phyloP scores from a whole-genome alignment of 2,888 invertebrate species.

The Agapostemon virescens region DNA sequence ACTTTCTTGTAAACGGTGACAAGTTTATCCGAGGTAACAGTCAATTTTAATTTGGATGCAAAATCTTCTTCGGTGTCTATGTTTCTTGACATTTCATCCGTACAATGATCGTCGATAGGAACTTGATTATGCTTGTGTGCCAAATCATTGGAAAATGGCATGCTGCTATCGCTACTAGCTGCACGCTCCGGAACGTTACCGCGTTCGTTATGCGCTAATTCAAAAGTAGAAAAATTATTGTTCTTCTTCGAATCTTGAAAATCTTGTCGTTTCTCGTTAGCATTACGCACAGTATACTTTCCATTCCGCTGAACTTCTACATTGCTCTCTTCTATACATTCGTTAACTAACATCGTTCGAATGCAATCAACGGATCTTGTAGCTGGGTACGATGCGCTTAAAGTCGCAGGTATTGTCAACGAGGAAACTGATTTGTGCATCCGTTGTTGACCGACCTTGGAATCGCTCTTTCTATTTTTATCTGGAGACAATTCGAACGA shows the following conservation, averaged over 20 bases:
- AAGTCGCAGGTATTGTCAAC: conserved; percentile 53
- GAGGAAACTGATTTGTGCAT: conserved; percentile 53
- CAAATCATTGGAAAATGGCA: conserved; percentile 41
- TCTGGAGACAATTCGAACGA: conserved; percentile 15
- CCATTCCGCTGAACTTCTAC: conserved; percentile 29
- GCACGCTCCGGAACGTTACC: conserved; percentile 68
- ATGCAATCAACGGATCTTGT: conserved; percentile 75
- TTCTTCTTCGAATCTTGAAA: conserved; percentile 41
- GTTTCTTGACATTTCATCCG: background rate
- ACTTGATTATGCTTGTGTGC: conserved; percentile 24
- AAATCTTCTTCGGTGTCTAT: conserved; percentile 30
- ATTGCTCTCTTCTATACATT: conserved; percentile 53
- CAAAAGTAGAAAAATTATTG: conserved; percentile 56
- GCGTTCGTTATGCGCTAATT: conserved; percentile 64
- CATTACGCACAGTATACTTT: conserved; percentile 27
- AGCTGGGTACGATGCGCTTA: conserved; percentile 52
- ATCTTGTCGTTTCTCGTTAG: conserved; percentile 6
- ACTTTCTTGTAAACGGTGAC: conserved; percentile 79
- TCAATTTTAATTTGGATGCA: conserved; percentile 66
- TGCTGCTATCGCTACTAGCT: conserved; percentile 38
- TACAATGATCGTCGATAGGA: background rate
- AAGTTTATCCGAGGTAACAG: conserved; percentile 73
- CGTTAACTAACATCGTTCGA: conserved; percentile 69
- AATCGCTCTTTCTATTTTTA: conserved; percentile 51
- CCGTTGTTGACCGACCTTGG: conserved; percentile 54